phyloP scores from a whole-genome alignment of 2,797 vertebrate genomes.

The Diplodus sargus region DNA sequence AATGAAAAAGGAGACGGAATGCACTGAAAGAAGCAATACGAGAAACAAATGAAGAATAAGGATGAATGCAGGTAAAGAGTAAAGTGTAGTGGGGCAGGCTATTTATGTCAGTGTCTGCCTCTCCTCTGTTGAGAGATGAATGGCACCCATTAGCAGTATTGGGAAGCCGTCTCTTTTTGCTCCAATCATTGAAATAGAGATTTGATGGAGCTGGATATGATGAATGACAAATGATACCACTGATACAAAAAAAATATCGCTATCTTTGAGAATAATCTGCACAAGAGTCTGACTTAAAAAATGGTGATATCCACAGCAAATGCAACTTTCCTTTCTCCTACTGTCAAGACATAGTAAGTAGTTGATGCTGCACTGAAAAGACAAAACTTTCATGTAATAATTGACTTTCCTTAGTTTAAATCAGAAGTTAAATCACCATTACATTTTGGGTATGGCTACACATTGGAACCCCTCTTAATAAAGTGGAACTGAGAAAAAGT shows the following conservation, averaged over 20 bases:
- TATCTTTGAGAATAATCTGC: conserved; percentile 43
- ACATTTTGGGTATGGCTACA: background rate
- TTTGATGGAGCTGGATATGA: conserved; percentile 47
- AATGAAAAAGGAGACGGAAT: conserved; percentile 20
- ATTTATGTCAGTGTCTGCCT: conserved; percentile 41
- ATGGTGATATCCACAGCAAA: conserved; percentile 17
- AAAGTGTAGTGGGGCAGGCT: conserved; percentile 36
- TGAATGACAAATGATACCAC: conserved; percentile 54
- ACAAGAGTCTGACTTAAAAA: conserved; percentile 12
- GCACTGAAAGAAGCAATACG: conserved; percentile 16
- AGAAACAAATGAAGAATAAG: conserved; percentile 27
- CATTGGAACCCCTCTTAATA: background rate
- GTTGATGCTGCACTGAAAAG: conserved; percentile 19
- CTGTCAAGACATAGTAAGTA: conserved; percentile 4
- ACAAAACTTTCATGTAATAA: conserved; percentile 18
- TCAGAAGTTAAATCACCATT: background rate
- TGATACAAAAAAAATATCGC: conserved; percentile 16
- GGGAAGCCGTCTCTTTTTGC: conserved; percentile 55
- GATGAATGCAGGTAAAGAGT: conserved; percentile 42
- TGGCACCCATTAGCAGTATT: conserved; percentile 64
- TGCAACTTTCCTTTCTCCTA: conserved; percentile 1
- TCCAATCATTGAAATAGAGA: conserved; percentile 53
- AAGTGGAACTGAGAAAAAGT: background rate
- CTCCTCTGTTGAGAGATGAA: conserved; percentile 65
- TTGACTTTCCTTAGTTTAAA: background rate